Conservation (phyloP, 2,797 vertebrate genomes). For the Pipistrellus pipistrellus region DNA sequence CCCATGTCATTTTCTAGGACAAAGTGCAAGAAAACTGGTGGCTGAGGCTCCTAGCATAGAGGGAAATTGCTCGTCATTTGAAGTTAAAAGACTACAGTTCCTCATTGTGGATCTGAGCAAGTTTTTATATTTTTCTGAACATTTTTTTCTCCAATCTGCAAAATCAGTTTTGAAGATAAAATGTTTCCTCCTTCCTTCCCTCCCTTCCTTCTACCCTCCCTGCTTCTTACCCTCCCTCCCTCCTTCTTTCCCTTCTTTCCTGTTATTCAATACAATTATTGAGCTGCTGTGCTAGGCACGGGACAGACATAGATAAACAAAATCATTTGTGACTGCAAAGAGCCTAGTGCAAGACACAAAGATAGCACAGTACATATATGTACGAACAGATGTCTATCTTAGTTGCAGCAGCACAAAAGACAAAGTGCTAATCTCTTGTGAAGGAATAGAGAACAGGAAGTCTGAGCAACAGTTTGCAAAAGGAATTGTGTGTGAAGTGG, state of each 20-base stretch:
- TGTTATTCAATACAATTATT: not conserved
- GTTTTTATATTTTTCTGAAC: not conserved
- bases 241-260: not conserved
- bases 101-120: not conserved
- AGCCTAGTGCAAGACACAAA: not conserved
- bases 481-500: not conserved
- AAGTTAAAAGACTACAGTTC: not conserved
- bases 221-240: not conserved
- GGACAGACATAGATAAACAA: not conserved
- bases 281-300: not conserved
- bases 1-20: not conserved
- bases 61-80: not conserved
- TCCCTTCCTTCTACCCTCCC: fast-evolving
- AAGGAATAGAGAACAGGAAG: not conserved
- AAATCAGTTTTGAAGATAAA: conserved; percentile 23
- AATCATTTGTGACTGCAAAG: conserved; percentile 38
- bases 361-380: not conserved
- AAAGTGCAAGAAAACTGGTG: not conserved
- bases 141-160: not conserved
- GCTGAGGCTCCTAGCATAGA: not conserved
- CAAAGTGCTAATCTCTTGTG: not conserved
- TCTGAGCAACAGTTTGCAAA: not conserved
- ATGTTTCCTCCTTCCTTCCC: not conserved
- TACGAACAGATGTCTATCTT: not conserved
- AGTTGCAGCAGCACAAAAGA: not conserved